Conservation (phyloP, 2,888 invertebrate species). For the Endotricha flammealis region DNA sequence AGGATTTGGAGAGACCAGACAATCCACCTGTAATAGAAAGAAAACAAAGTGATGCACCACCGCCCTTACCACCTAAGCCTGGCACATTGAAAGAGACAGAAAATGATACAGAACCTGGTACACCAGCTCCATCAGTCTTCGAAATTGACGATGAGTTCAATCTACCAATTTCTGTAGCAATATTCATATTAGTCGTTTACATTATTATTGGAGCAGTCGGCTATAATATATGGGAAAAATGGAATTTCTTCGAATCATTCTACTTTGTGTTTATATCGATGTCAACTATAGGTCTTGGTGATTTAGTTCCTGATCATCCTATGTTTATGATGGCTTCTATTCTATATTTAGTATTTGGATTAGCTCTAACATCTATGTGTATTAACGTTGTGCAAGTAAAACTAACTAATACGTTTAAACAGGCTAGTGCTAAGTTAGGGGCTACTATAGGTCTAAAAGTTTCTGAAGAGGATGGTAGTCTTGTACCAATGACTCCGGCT, state of each 20-base stretch:
- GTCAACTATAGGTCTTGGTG: constrained; percentile 98
- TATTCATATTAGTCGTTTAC: constrained; percentile 89
- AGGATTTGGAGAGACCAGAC: constrained; percentile 51
- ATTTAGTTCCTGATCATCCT: constrained; percentile 92
- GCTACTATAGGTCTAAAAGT: constrained; percentile 89
- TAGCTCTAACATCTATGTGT: constrained; percentile 97
- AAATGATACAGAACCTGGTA: constrained; percentile 80
- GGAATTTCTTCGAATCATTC: constrained; percentile 96
- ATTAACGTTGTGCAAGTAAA: constrained; percentile 96
- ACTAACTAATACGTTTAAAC: constrained; percentile 87
- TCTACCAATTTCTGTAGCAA: constrained; percentile 93
- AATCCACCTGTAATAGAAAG: constrained; percentile 40
- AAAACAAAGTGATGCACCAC: constrained; percentile 59
- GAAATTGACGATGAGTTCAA: constrained; percentile 96
- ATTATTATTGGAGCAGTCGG: constrained; percentile 91
- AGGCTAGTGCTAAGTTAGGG: constrained; percentile 90
- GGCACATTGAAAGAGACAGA: constrained; percentile 45
- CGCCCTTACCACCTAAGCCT: constrained; percentile 65
- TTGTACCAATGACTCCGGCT: constrained; percentile 64
- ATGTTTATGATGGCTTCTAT: constrained; percentile 94
- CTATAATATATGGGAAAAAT: constrained; percentile 87
- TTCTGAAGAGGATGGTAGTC: constrained; percentile 81
- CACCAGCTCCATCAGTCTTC: constrained; percentile 87
- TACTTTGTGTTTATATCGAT: constrained; percentile 98
- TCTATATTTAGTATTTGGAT: constrained; percentile 94